Evolutionary conservation across 2,888 invertebrate genomes (phyloP).

Genomic region (Argyresthia albistria): DNA sequence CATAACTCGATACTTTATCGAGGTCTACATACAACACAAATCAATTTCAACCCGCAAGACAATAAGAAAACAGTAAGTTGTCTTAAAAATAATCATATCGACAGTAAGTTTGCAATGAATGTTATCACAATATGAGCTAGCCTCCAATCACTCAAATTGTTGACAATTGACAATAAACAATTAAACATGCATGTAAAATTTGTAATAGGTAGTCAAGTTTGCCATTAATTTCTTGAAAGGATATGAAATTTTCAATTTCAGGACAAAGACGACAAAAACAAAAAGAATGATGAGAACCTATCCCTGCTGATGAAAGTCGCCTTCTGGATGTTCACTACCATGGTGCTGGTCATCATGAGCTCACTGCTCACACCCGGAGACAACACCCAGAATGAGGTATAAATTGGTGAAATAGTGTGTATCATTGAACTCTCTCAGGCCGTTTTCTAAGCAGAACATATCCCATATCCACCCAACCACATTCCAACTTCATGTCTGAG

Average conservation of each 20-base stretch:
- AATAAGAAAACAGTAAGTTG: conserved; percentile 33
- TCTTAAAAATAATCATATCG: conserved; percentile 3
- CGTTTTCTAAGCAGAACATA: no score
- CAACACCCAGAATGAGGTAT: conserved; percentile 81
- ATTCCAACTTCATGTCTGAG: no score
- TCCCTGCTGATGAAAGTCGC: conserved; percentile 82
- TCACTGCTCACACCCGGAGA: conserved; percentile 79
- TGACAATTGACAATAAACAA: not conserved
- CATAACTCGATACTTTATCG: conserved; percentile 15
- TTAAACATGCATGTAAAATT: not conserved
- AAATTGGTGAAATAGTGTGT: no score
- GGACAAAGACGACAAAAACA: conserved; percentile 46
- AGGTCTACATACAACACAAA: conserved; percentile 34
- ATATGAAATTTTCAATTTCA: not conserved
- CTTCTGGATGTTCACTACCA: conserved; percentile 86
- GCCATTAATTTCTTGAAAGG: not conserved
- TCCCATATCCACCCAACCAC: no score
- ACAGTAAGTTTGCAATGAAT: not conserved
- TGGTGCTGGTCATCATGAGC: conserved; percentile 80
- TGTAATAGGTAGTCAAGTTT: not conserved
- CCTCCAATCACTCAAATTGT: no score
- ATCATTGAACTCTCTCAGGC: no score
- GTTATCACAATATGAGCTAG: not conserved
- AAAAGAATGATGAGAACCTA: conserved; percentile 75
- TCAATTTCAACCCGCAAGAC: conserved; percentile 23